Conservation (phyloP, 2,888 invertebrate species). For the Noctua fimbriata region DNA sequence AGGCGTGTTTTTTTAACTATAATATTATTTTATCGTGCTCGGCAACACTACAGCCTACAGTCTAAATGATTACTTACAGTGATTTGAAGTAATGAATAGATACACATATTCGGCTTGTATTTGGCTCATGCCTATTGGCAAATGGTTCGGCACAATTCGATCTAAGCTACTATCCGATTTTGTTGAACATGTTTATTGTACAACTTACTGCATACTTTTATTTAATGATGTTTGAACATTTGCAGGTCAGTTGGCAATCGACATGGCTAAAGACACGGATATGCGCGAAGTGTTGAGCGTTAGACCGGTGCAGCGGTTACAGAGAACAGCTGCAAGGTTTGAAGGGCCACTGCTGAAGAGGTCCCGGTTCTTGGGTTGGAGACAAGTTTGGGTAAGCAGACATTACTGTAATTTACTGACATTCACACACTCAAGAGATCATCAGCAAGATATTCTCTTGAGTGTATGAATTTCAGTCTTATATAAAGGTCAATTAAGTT, state of each 20-base stretch:
- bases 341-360: conserved; percentile 92
- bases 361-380: conserved; percentile 92
- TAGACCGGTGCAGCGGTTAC: conserved; percentile 90
- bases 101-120: neutral
- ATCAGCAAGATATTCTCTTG: too few relatives aligned
- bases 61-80: too few relatives aligned
- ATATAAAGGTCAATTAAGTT: neutral
- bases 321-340: conserved; percentile 90
- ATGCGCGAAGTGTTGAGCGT: conserved; percentile 92
- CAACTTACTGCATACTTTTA: neutral
- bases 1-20: too few relatives aligned
- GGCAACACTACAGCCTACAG: too few relatives aligned
- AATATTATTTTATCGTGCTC: too few relatives aligned
- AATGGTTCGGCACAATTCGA: neutral
- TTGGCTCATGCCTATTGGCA: neutral
- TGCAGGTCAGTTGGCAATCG: conserved; percentile 91
- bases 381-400: conserved; percentile 90
- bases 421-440: too few relatives aligned
- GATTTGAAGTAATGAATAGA: too few relatives aligned
- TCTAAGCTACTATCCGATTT: neutral
- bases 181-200: neutral
- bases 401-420: neutral
- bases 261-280: conserved; percentile 90
- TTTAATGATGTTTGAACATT: too few relatives aligned
- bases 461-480: neutral